Evolutionary conservation across 2,888 invertebrate species (phyloP), one percentile per base, ranked within the genome.

Genomic region (Celastrina argiolus): DNA sequence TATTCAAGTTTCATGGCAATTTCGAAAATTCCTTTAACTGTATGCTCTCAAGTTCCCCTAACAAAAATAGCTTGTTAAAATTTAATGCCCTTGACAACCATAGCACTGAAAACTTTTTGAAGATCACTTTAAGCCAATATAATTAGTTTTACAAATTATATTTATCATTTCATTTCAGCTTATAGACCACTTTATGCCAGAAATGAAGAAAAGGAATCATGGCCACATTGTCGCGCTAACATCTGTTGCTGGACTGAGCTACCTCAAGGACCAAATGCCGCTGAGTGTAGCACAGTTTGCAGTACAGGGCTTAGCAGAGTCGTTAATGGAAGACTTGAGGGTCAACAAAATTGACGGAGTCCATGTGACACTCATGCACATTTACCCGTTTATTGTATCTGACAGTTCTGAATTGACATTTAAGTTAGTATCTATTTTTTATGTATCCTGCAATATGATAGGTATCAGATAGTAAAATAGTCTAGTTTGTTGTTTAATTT

Each of bases 211-310:
- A 10, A 87, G 80, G 56, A 92, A 92, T 59, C 91, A 86, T 71
- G 94, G 94, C 8, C 94, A 94, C 70, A 91, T 94, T 61, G 92
- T 94, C 4, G 92, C 93, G 1, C 76, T 94, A 34, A 93, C 93
- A 3, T 94, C 94, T 8, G 93, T 93, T 0, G 94, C 94, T 65
- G 94, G 93, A 5, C 81, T 94, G 2, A 93, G 93, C 67, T 92
- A 93, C 63, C 85, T 92, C 28, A 89, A 92, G 61, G 91, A 92
- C 71, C 92, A 93, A 73, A 90, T 94, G 81, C 93, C 94, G 0
- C 80, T 94, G 14, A 92, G 93, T 67, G 93, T 94, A 0, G 92
- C 94, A 0, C 94, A 94, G 80, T 94, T 94, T 79, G 94, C 94
- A 16, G 92, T 94, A 1, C 93, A 93, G 76, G 94, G 94, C 2